These are phyloP conservation scores for Chlorospingus flavigularis DNA, from an alignment of 2,797 vertebrate species.

Conservation along the genomic window DNA sequence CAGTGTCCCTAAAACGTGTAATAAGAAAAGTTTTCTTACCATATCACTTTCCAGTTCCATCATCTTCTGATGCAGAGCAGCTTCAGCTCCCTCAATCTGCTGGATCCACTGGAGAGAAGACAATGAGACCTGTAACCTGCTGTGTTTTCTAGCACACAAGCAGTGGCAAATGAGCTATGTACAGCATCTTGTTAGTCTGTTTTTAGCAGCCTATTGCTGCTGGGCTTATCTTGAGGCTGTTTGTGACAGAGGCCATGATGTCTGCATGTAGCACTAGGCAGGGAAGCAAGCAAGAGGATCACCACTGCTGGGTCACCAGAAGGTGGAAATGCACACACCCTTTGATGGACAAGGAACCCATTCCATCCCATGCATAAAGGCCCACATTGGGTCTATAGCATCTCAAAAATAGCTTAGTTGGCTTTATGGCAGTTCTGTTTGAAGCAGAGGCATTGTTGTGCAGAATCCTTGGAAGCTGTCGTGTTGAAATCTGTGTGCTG, in stretches of 20 bases:
- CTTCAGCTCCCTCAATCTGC: slow-evolving; percentile 97
- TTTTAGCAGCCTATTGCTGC: neutral
- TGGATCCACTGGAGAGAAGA: slow-evolving; percentile 91
- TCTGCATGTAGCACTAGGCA: neutral
- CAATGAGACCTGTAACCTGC: neutral
- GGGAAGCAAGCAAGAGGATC: neutral
- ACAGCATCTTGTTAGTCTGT: neutral
- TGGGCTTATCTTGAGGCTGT: neutral
- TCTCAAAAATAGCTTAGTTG: neutral
- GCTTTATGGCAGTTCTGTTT: neutral
- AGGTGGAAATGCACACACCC: neutral
- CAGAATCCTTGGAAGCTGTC: neutral
- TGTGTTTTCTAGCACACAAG: neutral
- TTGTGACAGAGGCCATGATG: neutral
- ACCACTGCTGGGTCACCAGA: neutral
- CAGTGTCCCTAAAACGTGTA: neutral
- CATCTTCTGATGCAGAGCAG: slow-evolving; percentile 98
- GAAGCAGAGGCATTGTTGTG: neutral
- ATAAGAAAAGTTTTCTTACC: slow-evolving; percentile 74
- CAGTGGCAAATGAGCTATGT: neutral
- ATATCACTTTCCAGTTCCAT: slow-evolving; percentile 97
- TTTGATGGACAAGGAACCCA: neutral
- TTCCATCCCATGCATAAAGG: neutral
- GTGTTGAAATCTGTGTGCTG: neutral
- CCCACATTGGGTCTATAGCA: neutral